Percentiles rank a stretch among this genome's conserved stretches.
Conservation (phyloP, 2,113 vertebrate species). For the Lepisosteus osseus region DNA sequence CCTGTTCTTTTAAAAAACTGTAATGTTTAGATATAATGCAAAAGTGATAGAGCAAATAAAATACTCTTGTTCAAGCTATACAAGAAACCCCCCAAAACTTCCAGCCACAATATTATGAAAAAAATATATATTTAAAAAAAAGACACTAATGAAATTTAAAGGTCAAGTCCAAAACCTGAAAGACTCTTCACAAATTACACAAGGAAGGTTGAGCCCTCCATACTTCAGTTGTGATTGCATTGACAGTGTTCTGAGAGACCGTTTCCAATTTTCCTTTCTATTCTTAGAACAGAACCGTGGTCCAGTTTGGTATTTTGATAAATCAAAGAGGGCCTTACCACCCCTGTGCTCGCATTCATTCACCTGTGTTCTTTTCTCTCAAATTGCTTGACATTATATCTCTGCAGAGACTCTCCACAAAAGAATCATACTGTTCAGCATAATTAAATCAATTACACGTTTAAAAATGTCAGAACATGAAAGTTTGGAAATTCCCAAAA, state of each 20-base stretch:
- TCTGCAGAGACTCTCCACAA: constrained; percentile 3
- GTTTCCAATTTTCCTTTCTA: constrained; percentile 32
- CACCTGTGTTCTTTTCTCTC: constrained; percentile 11
- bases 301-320: constrained; percentile 34
- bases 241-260: constrained; percentile 18
- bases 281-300: constrained; percentile 29
- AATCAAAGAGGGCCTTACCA: constrained; percentile 29
- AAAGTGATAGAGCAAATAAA: too few relatives aligned
- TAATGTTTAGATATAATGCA: too few relatives aligned
- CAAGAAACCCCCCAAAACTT: not conserved
- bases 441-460: constrained; percentile 9
- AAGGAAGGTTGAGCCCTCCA: constrained; percentile 30
- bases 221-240: constrained; percentile 35
- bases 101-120: not conserved
- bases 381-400: constrained; percentile 8
- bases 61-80: too few relatives aligned
- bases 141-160: constrained; percentile 37
- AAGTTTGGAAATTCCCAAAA: not conserved
- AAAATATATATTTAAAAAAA: not conserved
- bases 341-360: constrained; percentile 20
- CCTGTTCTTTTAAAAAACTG: not conserved
- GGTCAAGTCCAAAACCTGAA: constrained; percentile 32
- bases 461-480: not conserved
- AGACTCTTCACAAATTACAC: constrained; percentile 24
- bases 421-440: constrained; percentile 3